These are phyloP conservation scores for Hippocampus mohnikei DNA, from an alignment of 2,113 vertebrate species.

Conservation along the genomic window DNA sequence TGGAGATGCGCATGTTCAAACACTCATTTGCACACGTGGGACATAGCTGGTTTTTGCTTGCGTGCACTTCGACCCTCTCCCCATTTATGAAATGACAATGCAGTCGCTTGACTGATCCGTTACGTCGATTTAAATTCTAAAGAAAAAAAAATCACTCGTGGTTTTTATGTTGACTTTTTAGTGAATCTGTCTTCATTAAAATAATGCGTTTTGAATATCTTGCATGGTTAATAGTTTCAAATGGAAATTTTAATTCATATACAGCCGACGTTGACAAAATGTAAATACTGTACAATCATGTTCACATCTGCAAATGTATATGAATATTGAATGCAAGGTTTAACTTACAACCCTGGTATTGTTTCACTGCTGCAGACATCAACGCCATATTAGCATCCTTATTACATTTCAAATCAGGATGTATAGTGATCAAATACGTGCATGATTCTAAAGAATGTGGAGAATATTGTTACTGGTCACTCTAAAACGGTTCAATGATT, in stretches of 20 bases:
- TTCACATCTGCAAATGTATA: too few species aligned
- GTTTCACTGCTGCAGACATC: not conserved
- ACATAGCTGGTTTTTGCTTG: not conserved
- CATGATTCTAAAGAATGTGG: constrained; percentile 52
- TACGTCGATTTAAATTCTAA: not conserved
- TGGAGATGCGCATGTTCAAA: not conserved
- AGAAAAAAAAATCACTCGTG: too few species aligned
- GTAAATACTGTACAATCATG: too few species aligned
- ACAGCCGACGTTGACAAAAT: too few species aligned
- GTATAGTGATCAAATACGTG: constrained; percentile 66
- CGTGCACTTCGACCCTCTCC: constrained; percentile 27
- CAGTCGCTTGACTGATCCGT: not conserved
- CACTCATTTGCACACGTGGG: not conserved
- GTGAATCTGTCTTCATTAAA: not conserved
- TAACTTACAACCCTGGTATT: not conserved
- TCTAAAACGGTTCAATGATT: too few species aligned
- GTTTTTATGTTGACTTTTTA: too few species aligned
- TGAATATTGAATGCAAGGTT: not conserved
- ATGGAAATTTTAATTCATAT: too few species aligned
- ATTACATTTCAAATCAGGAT: constrained; percentile 66
- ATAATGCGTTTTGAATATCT: not conserved
- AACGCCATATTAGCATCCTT: constrained; percentile 22
- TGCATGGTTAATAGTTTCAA: too few species aligned
- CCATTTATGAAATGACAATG: not conserved
- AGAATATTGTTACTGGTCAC: too few species aligned